Evolutionary conservation across 2,888 invertebrate species (phyloP).

Genomic region (Agonum fuliginosum): DNA sequence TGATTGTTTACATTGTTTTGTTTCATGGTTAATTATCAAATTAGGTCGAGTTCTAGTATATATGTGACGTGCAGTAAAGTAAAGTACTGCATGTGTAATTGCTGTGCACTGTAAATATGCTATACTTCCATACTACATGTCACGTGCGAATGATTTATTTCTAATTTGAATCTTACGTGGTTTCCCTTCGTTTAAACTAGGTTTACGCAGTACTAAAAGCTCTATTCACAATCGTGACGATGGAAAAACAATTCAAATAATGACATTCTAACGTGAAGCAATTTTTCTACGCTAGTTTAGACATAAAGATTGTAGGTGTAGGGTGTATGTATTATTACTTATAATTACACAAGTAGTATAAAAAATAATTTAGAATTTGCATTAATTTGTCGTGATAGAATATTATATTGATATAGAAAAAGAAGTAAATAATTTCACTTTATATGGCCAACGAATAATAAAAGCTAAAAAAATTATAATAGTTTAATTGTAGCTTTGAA

Average conservation of each 20-base stretch:
- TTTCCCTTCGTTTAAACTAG: conserved; percentile 17
- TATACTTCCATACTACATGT: not conserved
- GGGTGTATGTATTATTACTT: no score
- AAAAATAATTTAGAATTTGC: no score
- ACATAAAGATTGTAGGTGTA: no score
- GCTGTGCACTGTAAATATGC: no score
- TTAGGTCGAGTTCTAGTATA: conserved; percentile 23
- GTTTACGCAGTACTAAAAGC: conserved; percentile 28
- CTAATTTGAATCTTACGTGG: conserved; percentile 36
- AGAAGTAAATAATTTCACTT: no score
- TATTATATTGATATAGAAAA: no score
- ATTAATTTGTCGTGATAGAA: no score
- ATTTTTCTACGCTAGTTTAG: conserved; percentile 31
- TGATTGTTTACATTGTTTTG: conserved; percentile 35
- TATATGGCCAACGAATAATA: no score
- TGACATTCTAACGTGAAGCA: conserved; percentile 9
- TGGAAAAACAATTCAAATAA: conserved; percentile 13
- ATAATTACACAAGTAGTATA: no score
- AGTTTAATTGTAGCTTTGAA: no score
- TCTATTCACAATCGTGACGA: not conserved
- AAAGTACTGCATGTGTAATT: not conserved
- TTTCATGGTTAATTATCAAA: conserved; percentile 29
- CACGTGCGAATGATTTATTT: conserved; percentile 26
- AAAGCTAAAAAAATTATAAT: no score
- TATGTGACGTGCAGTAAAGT: conserved; percentile 30